Base-by-base conservation (phyloP, 1,140 invertebrate species). In the Danaus plexippus region DNA sequence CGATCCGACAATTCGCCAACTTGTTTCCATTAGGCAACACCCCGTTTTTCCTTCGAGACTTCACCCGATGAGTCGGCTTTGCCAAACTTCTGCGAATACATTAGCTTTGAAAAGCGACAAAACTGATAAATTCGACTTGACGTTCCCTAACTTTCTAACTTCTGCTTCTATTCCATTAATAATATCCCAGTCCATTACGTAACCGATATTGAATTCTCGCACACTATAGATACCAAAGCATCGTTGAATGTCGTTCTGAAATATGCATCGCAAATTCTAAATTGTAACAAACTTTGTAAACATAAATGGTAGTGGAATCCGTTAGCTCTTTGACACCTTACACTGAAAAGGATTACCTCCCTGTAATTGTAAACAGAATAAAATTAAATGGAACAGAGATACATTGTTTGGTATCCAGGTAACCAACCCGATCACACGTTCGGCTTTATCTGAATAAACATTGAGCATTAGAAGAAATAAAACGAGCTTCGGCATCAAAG, bases 81-180 rank as follows among this genome's bases (percentile, higher is more conserved):
- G 61, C 71, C 63, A 64, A 79, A 82, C 75, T 82, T 67, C 76
- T 65, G 59, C 47, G 79, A 82, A 82, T 82, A 82, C 75, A 82
- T 82, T 82, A 80, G 73, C 75, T 64, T 75, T 62, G 18, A 59
- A 64, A 59, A 69, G 54, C 64, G 60, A 71, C 71, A 66, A 57
- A 69, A 72, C 69, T 80, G 77, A 82, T 75, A 79, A 80, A 81
- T 79, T 73, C 57, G 66, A 70, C 56, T 64, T 64, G 74, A 71
- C 73, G 50, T 53, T 56, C 61, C 61, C 54, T 52, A 18, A 61
- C 42, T 47, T 32, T 18, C 40, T 54, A 18, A 43, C 49, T 56
- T 22, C 11, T 5, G 12, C 22, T 18, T 41, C 12, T 11, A 50
- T 55, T 15, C 7, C 40, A 52, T 49, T 32, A 45, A 49, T 47